Base-by-base conservation (phyloP, 2,888 invertebrate genomes). In the Hirtodrosophila trivittata region DNA sequence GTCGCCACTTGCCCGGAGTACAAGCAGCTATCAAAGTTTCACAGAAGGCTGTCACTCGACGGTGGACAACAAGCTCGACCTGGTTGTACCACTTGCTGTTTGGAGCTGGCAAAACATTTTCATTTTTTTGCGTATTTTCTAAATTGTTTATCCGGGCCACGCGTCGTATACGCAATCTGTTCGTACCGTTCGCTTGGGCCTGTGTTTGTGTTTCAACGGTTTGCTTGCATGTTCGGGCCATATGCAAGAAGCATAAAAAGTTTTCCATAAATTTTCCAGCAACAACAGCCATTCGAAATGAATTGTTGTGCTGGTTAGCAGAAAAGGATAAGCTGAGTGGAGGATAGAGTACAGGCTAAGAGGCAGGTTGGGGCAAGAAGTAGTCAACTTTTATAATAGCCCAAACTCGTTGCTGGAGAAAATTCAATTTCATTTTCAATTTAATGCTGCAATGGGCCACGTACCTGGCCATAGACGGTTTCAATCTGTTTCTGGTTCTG, bases 371-470 rank as follows among this genome's bases (percentile, higher is more conserved):
- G 9, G 28, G n/a, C 7, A 9, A 3, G n/a, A 6, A 30, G 26
- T 25, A 57, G 54, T 30, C 47, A 77, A 80, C 62, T 75, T 78
- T 74, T 74, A 71, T 76, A 82, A 78, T 82, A 64, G 71, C 66
- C 50, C 45, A 41, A 37, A 45, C 59, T 51, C 52, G 52, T 55
- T 52, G 0, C 1, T 8, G 21, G 13, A 35, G 59, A 58, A 85
- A 82, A 85, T 82, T 82, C 83, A 82, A 82, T 85, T 82, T 82
- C 63, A 82, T 77, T 82, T 81, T 84, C 76, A 81, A 76, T 81
- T 80, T 84, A 72, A 84, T 84, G 81, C 77, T 84, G 84, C 77
- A 83, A 60, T 67, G 71, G 63, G 51, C 75, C 62, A 82, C 64
- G 55, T 64, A 76, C 72, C 80, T 76, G 52, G 50, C 18, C 58